phyloP scores from a whole-genome alignment of 2,888 invertebrate genomes.

The Anthophora plumipes region DNA sequence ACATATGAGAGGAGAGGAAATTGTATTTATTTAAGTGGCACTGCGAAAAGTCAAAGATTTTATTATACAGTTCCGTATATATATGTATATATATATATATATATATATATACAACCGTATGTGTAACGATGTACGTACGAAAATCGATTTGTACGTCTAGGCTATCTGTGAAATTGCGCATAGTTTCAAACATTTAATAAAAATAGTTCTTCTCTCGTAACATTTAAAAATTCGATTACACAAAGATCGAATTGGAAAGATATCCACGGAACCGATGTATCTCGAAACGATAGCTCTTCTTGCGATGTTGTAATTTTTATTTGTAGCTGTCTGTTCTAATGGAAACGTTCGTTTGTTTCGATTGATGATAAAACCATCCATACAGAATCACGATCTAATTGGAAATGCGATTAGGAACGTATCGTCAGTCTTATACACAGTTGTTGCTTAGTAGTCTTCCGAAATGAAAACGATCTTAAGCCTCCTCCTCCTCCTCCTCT shows the following conservation, averaged over 20 bases:
- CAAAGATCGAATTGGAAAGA: neutral
- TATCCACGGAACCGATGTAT: neutral
- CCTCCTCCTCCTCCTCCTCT: too few relatives aligned
- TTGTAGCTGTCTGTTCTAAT: neutral
- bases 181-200: conserved; percentile 5
- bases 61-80: too few relatives aligned
- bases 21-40: conserved; percentile 37
- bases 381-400: conserved; percentile 53
- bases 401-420: conserved; percentile 16
- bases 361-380: conserved; percentile 7
- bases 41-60: conserved; percentile 31
- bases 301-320: neutral
- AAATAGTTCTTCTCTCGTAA: neutral
- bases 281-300: too few relatives aligned
- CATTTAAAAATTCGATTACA: neutral
- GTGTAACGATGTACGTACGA: conserved; percentile 5
- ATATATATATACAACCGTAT: too few relatives aligned
- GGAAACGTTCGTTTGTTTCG: conserved; percentile 1
- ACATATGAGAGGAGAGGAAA: conserved; percentile 13
- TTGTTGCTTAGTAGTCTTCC: neutral
- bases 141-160: conserved; percentile 9
- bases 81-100: too few relatives aligned
- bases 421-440: neutral
- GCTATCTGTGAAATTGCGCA: conserved; percentile 1
- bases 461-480: conserved; percentile 2